Conservation (phyloP, 2,113 vertebrate genomes). For the Aphyosemion australe region DNA sequence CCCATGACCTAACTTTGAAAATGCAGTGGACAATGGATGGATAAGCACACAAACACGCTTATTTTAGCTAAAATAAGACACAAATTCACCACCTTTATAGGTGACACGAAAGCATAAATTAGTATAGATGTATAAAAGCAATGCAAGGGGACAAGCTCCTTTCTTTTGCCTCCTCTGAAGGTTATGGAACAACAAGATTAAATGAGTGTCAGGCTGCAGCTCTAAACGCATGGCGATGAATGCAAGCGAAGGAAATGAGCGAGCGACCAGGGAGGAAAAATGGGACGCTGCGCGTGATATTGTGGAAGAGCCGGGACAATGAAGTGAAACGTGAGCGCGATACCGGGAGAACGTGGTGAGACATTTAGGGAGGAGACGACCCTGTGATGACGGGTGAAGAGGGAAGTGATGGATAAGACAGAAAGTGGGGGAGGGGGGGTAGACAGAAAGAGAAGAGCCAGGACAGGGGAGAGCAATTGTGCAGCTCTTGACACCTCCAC, state of each 20-base stretch:
- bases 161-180: constrained; percentile 59
- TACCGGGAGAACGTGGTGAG: constrained; percentile 58
- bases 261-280: constrained; percentile 21
- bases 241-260: constrained; percentile 52
- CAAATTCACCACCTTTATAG: constrained; percentile 45
- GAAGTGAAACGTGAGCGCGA: constrained; percentile 60
- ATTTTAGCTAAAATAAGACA: constrained; percentile 67
- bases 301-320: constrained; percentile 50
- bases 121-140: constrained; percentile 57
- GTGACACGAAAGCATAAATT: constrained; percentile 41
- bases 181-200: constrained; percentile 78
- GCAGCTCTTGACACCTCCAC: constrained; percentile 79
- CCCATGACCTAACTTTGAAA: too few species aligned
- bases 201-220: constrained; percentile 72
- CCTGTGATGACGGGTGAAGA: constrained; percentile 75
- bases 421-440: constrained; percentile 22
- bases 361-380: constrained; percentile 71
- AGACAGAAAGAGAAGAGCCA: constrained; percentile 41
- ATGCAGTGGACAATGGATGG: too few species aligned
- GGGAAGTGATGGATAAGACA: constrained; percentile 73
- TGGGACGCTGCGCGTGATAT: constrained; percentile 28
- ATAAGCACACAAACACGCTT: too few species aligned
- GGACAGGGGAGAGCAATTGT: constrained; percentile 71
- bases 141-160: constrained; percentile 48
- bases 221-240: constrained; percentile 66